Conservation (phyloP, 2,113 vertebrate genomes). For the Rhipidura dahli region DNA sequence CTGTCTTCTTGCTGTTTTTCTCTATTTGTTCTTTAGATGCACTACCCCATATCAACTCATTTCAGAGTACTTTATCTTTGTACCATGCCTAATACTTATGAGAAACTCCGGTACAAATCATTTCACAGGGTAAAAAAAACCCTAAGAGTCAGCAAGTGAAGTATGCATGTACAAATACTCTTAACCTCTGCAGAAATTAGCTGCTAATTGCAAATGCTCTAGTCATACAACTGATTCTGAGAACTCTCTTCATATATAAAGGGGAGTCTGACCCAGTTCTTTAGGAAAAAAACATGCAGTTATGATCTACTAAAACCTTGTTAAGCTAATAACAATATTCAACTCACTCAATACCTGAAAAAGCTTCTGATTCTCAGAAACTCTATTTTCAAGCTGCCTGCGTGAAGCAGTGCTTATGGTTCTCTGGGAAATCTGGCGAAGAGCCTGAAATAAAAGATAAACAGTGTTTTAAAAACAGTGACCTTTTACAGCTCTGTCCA, state of each 20-base stretch:
- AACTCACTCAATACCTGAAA: conserved; percentile 83
- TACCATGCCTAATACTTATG: background rate
- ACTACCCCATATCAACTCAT: background rate
- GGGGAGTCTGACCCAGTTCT: background rate
- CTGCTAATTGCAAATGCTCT: background rate
- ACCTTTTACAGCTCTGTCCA: background rate
- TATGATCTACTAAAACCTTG: background rate
- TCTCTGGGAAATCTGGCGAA: conserved; percentile 81
- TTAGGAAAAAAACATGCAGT: background rate
- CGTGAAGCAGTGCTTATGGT: conserved; percentile 78
- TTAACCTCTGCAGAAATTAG: background rate
- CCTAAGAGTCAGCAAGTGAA: background rate
- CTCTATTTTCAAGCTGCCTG: conserved; percentile 78
- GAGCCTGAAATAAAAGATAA: conserved; percentile 67
- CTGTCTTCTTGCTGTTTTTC: background rate
- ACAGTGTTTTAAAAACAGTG: background rate
- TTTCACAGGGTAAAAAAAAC: background rate
- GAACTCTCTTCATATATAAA: background rate
- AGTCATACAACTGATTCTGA: background rate
- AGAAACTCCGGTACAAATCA: background rate
- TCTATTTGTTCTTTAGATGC: background rate
- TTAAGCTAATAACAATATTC: background rate
- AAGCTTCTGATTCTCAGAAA: conserved; percentile 83
- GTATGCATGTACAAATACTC: background rate
- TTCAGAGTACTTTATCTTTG: background rate